Percentiles rank a stretch among this genome's conserved stretches.
Conservation (phyloP, 2,113 vertebrate species). For the Camelus bactrianus region DNA sequence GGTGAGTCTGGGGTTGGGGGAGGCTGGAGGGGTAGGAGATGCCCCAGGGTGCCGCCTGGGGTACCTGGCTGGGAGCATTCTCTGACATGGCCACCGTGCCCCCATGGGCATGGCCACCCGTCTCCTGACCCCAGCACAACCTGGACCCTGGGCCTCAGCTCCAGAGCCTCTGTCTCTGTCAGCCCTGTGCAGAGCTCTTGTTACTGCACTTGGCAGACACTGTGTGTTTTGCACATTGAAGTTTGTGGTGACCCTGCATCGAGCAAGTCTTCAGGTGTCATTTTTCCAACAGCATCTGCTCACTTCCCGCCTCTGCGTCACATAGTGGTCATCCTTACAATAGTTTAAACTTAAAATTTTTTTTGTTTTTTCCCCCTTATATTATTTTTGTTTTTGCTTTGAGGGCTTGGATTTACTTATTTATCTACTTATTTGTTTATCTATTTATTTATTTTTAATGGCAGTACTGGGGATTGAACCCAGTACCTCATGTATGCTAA, state of each 20-base stretch:
- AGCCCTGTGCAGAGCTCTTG: background rate
- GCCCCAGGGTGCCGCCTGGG: accelerated
- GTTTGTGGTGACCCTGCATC: background rate
- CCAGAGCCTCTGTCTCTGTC: too few species aligned
- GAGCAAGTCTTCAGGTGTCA: background rate
- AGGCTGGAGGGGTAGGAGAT: background rate
- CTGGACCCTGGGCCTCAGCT: too few species aligned
- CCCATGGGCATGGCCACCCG: accelerated
- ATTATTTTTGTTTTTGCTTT: too few species aligned
- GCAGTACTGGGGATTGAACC: too few species aligned
- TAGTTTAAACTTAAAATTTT: background rate
- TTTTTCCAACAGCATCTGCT: background rate
- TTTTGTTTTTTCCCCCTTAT: too few species aligned
- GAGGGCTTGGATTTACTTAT: too few species aligned
- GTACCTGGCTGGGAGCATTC: background rate
- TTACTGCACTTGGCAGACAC: background rate
- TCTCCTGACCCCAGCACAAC: background rate
- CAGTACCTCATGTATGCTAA: too few species aligned
- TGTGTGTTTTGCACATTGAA: background rate
- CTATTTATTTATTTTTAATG: too few species aligned
- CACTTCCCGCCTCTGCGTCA: background rate
- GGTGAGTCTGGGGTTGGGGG: accelerated
- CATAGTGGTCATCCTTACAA: too few species aligned
- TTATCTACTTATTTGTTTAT: too few species aligned
- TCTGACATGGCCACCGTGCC: too few species aligned